These are phyloP conservation scores for Manacus vitellinus DNA, from an alignment of 2,113 vertebrate genomes.

Conservation along the genomic window DNA sequence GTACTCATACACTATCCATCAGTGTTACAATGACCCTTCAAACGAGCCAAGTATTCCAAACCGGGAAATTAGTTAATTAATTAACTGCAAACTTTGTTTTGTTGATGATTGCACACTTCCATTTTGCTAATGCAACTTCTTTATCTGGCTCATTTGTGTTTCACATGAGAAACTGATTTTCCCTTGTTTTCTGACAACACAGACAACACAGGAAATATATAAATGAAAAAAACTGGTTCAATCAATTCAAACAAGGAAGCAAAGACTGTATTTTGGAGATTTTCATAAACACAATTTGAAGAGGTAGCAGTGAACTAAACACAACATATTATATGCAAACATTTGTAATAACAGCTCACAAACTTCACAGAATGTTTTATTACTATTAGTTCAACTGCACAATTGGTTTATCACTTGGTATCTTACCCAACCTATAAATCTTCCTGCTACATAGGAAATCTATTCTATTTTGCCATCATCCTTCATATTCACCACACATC, in stretches of 20 bases:
- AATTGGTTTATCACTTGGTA: neutral
- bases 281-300: constrained; percentile 23
- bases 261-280: neutral
- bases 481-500: neutral
- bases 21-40: neutral
- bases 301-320: constrained; percentile 23
- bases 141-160: neutral
- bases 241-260: constrained; percentile 4
- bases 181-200: neutral
- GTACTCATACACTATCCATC: neutral
- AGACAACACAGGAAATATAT: neutral
- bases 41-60: neutral
- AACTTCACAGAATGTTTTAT: neutral
- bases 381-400: neutral
- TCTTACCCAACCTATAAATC: neutral
- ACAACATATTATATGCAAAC: neutral
- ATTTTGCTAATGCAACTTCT: neutral
- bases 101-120: neutral
- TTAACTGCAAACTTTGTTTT: neutral
- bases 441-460: constrained; percentile 17
- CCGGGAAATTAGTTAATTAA: neutral
- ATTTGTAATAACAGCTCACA: constrained; percentile 31
- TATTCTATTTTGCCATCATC: neutral
- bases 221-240: neutral
- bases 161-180: neutral